A percentile compares a stretch with the other conserved stretches of the same genome.
These are phyloP conservation scores for Antheraea mylitta DNA, from an alignment of 1,140 invertebrate genomes.

Conservation along the genomic window DNA sequence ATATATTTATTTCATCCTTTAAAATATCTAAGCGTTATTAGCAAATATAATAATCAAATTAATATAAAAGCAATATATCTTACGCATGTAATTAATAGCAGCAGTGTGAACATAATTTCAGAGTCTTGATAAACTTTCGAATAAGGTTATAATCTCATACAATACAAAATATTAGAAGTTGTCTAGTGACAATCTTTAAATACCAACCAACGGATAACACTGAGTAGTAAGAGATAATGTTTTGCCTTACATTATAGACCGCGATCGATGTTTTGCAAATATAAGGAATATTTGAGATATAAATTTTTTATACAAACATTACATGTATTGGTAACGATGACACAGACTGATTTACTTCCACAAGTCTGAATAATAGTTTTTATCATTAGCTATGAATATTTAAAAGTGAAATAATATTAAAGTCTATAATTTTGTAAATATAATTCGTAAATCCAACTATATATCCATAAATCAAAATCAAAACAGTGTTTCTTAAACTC, in stretches of 20 bases:
- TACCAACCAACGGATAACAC: background rate
- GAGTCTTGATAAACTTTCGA: background rate
- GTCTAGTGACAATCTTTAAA: background rate
- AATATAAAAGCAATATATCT: background rate
- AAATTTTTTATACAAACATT: background rate
- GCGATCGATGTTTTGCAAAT: background rate
- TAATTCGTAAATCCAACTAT: no score
- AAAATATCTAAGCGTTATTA: no score
- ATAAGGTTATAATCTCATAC: background rate
- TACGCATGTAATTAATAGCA: background rate
- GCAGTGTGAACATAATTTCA: background rate
- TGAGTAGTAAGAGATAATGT: background rate
- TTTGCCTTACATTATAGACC: background rate
- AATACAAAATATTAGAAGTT: background rate
- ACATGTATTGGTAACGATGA: background rate
- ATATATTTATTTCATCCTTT: no score
- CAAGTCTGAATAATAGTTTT: no score
- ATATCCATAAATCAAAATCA: no score
- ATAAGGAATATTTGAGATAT: background rate
- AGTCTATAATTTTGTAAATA: no score
- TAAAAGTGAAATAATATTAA: no score
- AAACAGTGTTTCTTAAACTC: no score
- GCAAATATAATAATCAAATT: no score
- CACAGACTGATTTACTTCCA: no score
- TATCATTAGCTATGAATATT: no score